These are phyloP conservation scores for Brachionus plicatilis DNA, from an alignment of 1,140 invertebrate species.

Conservation along the genomic window DNA sequence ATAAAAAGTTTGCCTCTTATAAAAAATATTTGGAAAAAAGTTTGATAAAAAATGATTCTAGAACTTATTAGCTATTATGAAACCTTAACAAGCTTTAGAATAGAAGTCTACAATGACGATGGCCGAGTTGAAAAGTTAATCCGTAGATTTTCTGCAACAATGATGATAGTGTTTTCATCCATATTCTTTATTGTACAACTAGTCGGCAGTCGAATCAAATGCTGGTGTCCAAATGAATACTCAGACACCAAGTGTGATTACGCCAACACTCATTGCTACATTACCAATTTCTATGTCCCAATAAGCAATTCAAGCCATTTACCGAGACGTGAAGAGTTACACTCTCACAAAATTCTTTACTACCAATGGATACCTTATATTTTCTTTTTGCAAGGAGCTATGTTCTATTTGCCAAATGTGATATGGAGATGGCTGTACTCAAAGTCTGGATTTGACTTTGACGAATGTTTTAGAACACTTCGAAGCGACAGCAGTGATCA, in stretches of 20 bases:
- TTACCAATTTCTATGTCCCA: conserved; percentile 1
- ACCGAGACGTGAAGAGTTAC: not conserved
- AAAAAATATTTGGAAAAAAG: not conserved
- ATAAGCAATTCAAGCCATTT: not conserved
- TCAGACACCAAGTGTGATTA: not conserved
- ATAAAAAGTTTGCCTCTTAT: not conserved
- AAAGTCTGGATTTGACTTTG: not conserved
- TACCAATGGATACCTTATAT: conserved; percentile 43
- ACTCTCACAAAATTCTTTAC: conserved; percentile 33
- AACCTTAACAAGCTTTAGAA: not conserved
- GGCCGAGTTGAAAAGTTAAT: not conserved
- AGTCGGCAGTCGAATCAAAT: conserved; percentile 14
- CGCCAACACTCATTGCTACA: conserved; percentile 5
- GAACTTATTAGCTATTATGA: not conserved
- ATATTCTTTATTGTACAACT: not conserved
- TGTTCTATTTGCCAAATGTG: conserved; percentile 40
- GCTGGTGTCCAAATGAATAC: conserved; percentile 27
- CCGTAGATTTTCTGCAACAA: conserved; percentile 1
- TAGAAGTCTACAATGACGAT: not conserved
- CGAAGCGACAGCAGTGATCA: not conserved
- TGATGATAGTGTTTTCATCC: not conserved
- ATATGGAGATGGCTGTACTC: conserved; percentile 35
- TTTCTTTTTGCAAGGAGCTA: conserved; percentile 34
- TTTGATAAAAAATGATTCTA: not conserved
- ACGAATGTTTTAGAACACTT: not conserved